These are phyloP conservation scores for Parotocinclus haroldoi DNA, from an alignment of 2,797 vertebrate species.

Conservation along the genomic window DNA sequence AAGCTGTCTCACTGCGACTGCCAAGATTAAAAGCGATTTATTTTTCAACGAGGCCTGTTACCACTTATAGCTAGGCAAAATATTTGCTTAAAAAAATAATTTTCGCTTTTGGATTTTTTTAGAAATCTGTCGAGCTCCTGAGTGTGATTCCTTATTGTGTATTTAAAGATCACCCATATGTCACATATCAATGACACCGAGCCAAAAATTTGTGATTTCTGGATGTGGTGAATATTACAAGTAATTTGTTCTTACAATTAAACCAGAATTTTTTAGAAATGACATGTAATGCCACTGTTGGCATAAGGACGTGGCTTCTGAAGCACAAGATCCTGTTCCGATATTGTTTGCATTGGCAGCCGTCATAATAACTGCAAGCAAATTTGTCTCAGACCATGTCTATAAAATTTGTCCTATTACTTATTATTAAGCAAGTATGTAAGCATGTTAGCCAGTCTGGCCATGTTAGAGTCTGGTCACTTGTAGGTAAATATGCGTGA, in stretches of 20 bases:
- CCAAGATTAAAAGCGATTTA: not conserved
- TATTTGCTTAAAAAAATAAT: not conserved
- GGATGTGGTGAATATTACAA: not conserved
- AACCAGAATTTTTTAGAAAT: not conserved
- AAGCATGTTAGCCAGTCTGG: not conserved
- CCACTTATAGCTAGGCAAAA: no score
- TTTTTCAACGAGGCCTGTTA: slow-evolving; percentile 1
- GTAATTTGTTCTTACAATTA: not conserved
- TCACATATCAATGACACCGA: not conserved
- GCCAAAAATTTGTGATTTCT: no score
- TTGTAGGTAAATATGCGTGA: slow-evolving; percentile 17
- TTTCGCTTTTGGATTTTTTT: not conserved
- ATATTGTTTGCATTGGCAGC: not conserved
- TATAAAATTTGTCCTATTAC: not conserved
- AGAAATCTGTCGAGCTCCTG: not conserved
- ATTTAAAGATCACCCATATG: slow-evolving; percentile 3
- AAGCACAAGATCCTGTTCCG: not conserved
- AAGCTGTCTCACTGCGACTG: slow-evolving; percentile 1
- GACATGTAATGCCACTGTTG: no score
- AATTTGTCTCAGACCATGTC: not conserved
- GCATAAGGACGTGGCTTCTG: not conserved
- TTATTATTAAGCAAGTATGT: not conserved
- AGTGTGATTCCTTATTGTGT: slow-evolving; percentile 1
- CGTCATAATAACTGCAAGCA: not conserved
- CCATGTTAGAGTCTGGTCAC: not conserved